Conservation (phyloP, 2,888 invertebrate species). For the Ferdinandea cuprea region DNA sequence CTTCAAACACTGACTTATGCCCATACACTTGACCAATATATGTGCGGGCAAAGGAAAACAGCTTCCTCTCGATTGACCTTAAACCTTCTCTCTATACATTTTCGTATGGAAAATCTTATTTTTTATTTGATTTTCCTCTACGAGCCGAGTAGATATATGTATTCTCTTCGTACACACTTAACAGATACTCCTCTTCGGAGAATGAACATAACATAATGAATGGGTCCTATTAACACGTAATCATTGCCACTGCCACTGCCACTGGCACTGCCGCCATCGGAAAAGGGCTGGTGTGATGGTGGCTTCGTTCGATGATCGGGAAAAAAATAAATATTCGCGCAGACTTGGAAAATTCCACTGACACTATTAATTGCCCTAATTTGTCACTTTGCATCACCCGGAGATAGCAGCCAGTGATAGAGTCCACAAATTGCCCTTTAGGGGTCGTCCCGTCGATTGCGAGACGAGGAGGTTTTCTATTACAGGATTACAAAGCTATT, state of each 20-base stretch:
- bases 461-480: conserved; percentile 62
- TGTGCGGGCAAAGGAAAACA: conserved; percentile 27
- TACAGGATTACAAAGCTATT: conserved; percentile 65
- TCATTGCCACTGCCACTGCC: conserved; percentile 55
- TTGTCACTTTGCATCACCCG: conserved; percentile 67
- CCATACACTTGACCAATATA: conserved; percentile 50
- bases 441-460: conserved; percentile 19
- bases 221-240: conserved; percentile 66
- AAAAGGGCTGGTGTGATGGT: conserved; percentile 15
- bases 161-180: neutral
- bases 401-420: conserved; percentile 60
- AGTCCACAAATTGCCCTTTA: conserved; percentile 63
- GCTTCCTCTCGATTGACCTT: conserved; percentile 47
- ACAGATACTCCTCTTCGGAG: conserved; percentile 6
- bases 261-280: too few relatives aligned
- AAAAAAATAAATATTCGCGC: conserved; percentile 53
- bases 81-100: conserved; percentile 2
- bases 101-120: conserved; percentile 10
- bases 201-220: conserved; percentile 51
- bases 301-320: conserved; percentile 27
- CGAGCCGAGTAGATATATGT: neutral
- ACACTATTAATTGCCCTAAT: conserved; percentile 71
- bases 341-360: conserved; percentile 68
- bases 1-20: conserved; percentile 48
- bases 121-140: conserved; percentile 26